These are phyloP conservation scores for Oreamnos americanus DNA, from an alignment of 2,113 vertebrate genomes.

Conservation along the genomic window DNA sequence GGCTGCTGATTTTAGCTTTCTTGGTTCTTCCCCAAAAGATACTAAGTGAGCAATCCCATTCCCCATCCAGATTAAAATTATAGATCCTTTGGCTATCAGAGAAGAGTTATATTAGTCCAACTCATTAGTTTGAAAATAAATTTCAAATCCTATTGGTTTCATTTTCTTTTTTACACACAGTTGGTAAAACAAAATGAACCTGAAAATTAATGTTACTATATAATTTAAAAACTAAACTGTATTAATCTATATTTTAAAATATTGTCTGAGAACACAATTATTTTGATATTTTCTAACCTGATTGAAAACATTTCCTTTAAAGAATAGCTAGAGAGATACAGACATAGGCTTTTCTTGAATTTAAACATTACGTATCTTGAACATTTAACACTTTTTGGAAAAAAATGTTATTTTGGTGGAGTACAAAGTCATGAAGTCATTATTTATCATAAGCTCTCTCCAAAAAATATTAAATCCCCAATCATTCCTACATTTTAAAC, in stretches of 20 bases:
- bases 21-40: background rate
- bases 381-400: background rate
- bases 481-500: background rate
- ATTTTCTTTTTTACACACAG: background rate
- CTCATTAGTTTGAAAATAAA: constrained; percentile 2
- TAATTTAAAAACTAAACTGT: background rate
- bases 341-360: background rate
- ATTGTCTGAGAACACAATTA: background rate
- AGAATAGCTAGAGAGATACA: background rate
- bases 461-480: background rate
- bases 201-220: background rate
- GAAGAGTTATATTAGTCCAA: constrained; percentile 30
- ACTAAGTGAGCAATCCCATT: background rate
- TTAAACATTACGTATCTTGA: background rate
- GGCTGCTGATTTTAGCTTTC: constrained; percentile 48
- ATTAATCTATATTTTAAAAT: background rate
- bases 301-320: background rate
- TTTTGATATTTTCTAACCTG: background rate
- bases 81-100: background rate
- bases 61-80: background rate
- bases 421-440: background rate
- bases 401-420: background rate
- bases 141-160: background rate
- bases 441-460: background rate
- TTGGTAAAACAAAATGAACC: background rate